Base-by-base conservation (phyloP, 2,113 vertebrate species). In the Daubentonia madagascariensis region DNA sequence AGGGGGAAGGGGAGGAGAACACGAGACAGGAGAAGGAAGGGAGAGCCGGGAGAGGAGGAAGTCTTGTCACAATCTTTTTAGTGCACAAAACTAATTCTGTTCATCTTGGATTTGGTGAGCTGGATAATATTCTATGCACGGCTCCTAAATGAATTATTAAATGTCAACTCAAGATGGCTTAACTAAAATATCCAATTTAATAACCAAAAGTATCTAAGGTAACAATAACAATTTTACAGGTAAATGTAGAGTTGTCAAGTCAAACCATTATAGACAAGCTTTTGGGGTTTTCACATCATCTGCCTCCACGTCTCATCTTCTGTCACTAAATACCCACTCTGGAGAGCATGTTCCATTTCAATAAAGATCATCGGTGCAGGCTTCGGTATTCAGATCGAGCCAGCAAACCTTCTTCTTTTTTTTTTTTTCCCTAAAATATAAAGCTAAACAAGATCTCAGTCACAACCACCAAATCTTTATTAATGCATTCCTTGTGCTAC, bases 401-500 rank as follows among this genome's bases (percentile, higher is more conserved):
- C 97, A 98, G 98, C 97, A 98, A 97, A 97, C 96, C 97, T 92
- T 97, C 98, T 73, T 98, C 98, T 98, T 80, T 57, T 40, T 57
- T 81, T 83, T 43, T 8, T 17, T 17, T 17, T 6, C 8, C 6
- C 98, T 98, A 98, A 99, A 99, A 99, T 98, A 99, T 98, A 99
- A 99, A 98, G 98, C 98, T 98, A 99, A 99, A 98, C 98, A 99
- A 99, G 98, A 99, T 99, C 99, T 99, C 99, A 99, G 99, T 99
- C 99, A 99, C 99, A 99, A 99, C 99, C 99, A 99, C 99, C 99
- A 99, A 99, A 99, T 99, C 99, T 99, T 99, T 98, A 99, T 99
- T 99, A 99, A 99, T 99, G 99, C 99, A 99, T 99, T 99, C 99
- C 99, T 99, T 99, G 99, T 99, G 99, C 99, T 99, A 99, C 99